Evolutionary conservation across 2,888 invertebrate genomes (phyloP).

Genomic region (Pterobdella sp.): DNA sequence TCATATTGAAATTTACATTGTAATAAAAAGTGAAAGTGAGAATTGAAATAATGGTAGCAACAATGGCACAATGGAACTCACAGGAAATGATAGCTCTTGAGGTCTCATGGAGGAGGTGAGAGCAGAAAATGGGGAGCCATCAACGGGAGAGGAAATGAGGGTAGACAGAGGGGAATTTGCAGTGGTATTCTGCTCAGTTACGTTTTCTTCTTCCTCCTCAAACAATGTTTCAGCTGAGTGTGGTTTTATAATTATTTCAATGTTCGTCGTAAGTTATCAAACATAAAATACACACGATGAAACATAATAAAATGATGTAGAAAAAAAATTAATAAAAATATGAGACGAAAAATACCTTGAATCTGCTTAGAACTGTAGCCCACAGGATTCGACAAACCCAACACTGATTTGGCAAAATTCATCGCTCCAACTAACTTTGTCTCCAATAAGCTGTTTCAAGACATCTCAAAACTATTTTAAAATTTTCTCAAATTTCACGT

Average conservation of each 20-base stretch:
- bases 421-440: slow-evolving; percentile 58
- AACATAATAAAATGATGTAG: neutral
- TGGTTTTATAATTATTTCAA: neutral
- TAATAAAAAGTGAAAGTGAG: too few species aligned
- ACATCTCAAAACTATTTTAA: too few species aligned
- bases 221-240: slow-evolving; percentile 56
- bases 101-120: slow-evolving; percentile 94
- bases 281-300: neutral
- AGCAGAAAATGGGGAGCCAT: slow-evolving; percentile 81
- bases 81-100: slow-evolving; percentile 78
- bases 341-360: slow-evolving; percentile 40
- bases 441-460: too few species aligned
- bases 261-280: neutral
- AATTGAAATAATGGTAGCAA: too few species aligned
- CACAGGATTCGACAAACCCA: slow-evolving; percentile 74
- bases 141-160: slow-evolving; percentile 47
- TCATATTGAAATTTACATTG: slow-evolving; percentile 47
- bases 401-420: slow-evolving; percentile 86
- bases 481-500: too few species aligned
- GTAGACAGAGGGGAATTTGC: slow-evolving; percentile 37
- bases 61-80: too few species aligned
- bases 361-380: slow-evolving; percentile 62
- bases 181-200: neutral
- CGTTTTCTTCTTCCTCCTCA: slow-evolving; percentile 59
- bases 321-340: neutral